Evolutionary conservation across 2,888 invertebrate genomes (phyloP).

Genomic region (Phengaris alcon): DNA sequence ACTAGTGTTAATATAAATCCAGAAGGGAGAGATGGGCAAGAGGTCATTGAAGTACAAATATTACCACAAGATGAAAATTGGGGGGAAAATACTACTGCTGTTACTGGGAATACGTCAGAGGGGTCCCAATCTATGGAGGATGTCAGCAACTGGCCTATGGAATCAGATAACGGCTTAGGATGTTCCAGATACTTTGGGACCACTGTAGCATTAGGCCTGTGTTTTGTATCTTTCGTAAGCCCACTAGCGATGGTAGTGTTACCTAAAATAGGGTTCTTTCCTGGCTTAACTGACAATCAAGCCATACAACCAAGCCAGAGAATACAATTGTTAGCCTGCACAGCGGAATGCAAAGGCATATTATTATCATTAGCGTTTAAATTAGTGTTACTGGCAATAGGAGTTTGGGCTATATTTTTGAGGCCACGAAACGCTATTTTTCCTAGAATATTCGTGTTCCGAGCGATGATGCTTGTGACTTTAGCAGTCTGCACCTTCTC

Average conservation of each 20-base stretch:
- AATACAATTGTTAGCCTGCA: constrained; percentile 87
- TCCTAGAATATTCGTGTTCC: constrained; percentile 94
- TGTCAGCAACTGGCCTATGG: constrained; percentile 90
- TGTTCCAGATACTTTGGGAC: constrained; percentile 92
- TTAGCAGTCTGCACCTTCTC: constrained; percentile 95
- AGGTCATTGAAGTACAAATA: constrained; percentile 97
- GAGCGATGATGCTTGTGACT: constrained; percentile 92
- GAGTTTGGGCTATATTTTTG: constrained; percentile 95
- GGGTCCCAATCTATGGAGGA: constrained; percentile 96
- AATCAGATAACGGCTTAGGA: constrained; percentile 84
- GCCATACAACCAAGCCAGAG: constrained; percentile 84
- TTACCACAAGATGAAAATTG: constrained; percentile 98
- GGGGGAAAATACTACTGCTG: constrained; percentile 99
- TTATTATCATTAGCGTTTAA: constrained; percentile 95
- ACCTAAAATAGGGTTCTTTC: constrained; percentile 93
- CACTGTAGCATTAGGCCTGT: constrained; percentile 87
- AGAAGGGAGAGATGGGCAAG: constrained; percentile 88
- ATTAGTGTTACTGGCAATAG: constrained; percentile 91
- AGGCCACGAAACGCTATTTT: constrained; percentile 90
- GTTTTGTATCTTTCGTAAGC: constrained; percentile 91
- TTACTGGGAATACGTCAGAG: constrained; percentile 97
- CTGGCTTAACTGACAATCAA: constrained; percentile 84
- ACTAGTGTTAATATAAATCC: constrained; percentile 90
- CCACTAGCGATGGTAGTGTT: constrained; percentile 97
- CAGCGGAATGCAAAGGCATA: constrained; percentile 96